Evolutionary conservation across 2,888 invertebrate species (phyloP).

Genomic region (Chromoteleia sp.): DNA sequence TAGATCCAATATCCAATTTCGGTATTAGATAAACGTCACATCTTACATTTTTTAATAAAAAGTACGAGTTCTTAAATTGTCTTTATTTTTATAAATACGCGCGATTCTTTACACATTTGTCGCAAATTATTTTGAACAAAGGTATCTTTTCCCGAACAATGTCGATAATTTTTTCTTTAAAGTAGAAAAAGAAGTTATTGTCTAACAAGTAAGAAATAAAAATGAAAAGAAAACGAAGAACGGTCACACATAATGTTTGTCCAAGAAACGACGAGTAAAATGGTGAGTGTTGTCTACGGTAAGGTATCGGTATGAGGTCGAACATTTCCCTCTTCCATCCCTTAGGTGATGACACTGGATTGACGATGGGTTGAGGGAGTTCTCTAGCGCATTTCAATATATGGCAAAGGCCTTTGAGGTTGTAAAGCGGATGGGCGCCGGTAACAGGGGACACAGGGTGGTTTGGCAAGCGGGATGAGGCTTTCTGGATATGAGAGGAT

Average conservation of each 20-base stretch:
- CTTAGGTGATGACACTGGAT: constrained; percentile 72
- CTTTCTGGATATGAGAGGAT: constrained; percentile 76
- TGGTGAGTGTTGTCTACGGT: constrained; percentile 72
- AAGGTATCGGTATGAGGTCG: constrained; percentile 67
- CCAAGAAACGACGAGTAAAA: constrained; percentile 74
- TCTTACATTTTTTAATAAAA: too few relatives aligned
- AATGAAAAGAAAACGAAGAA: constrained; percentile 14
- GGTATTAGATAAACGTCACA: too few relatives aligned
- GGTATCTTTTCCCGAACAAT: too few relatives aligned
- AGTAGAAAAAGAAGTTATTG: constrained; percentile 7
- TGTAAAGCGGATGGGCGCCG: constrained; percentile 73
- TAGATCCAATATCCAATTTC: too few relatives aligned
- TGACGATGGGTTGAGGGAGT: constrained; percentile 75
- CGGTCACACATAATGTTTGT: constrained; percentile 74
- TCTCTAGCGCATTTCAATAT: constrained; percentile 84
- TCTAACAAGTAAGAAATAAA: constrained; percentile 24
- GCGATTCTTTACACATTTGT: too few relatives aligned
- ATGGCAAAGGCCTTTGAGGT: constrained; percentile 83
- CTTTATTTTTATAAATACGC: too few relatives aligned
- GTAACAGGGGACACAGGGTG: constrained; percentile 71
- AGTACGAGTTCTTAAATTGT: too few relatives aligned
- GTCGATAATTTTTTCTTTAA: constrained; percentile 1
- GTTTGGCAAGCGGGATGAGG: constrained; percentile 72
- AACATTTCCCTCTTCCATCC: constrained; percentile 61
- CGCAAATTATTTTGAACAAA: too few relatives aligned